Conservation (phyloP, 2,888 invertebrate species). For the Brachypalpus laphriformis region DNA sequence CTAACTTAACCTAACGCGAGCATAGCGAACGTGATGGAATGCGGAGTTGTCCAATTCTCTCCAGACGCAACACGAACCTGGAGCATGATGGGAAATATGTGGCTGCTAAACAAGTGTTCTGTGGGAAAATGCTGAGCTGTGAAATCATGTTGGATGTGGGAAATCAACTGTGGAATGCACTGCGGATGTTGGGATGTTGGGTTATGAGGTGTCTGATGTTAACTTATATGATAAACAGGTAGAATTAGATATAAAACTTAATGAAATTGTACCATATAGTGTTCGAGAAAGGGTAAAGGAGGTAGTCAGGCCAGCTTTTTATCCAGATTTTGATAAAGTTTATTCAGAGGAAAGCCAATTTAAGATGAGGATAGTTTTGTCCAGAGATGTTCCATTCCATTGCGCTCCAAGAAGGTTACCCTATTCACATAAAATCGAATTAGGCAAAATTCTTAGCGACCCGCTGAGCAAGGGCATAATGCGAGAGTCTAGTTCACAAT, state of each 20-base stretch:
- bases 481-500: slow-evolving; percentile 45
- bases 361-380: slow-evolving; percentile 45
- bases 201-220: too few species aligned
- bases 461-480: slow-evolving; percentile 22
- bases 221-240: not conserved
- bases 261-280: slow-evolving; percentile 2
- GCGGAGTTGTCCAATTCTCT: too few species aligned
- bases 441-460: slow-evolving; percentile 45
- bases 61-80: too few species aligned
- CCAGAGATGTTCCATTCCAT: slow-evolving; percentile 45
- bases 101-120: too few species aligned
- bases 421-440: slow-evolving; percentile 41
- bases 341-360: not conserved
- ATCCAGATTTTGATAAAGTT: slow-evolving; percentile 1
- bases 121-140: too few species aligned
- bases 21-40: too few species aligned
- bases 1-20: too few species aligned
- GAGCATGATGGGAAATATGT: too few species aligned
- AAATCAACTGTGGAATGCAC: too few species aligned
- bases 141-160: too few species aligned
- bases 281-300: not conserved
- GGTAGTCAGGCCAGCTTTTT: slow-evolving; percentile 29
- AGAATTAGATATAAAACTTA: slow-evolving; percentile 33
- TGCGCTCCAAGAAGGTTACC: slow-evolving; percentile 45
- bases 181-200: too few species aligned